Conservation (phyloP, 2,888 invertebrate genomes). For the Psococerastis gibbosa region DNA sequence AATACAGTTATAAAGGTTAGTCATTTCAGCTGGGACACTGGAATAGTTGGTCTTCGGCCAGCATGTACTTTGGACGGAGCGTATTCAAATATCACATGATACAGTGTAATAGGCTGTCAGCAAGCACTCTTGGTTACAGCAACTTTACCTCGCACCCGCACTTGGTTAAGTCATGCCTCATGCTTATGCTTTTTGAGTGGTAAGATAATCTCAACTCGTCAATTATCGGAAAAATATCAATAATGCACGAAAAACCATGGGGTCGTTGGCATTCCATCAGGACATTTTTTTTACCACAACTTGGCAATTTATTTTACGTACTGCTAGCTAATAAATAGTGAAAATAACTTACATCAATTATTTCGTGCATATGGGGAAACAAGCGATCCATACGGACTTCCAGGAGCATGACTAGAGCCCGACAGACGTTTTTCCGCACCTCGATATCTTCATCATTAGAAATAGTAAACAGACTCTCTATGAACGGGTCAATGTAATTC, state of each 20-base stretch:
- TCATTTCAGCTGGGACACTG: no score
- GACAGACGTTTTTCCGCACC: constrained; percentile 95
- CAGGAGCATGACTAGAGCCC: constrained; percentile 86
- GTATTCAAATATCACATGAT: no score
- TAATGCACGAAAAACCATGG: not conserved
- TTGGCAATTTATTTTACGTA: no score
- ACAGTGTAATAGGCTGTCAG: no score
- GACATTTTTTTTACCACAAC: no score
- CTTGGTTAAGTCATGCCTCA: no score
- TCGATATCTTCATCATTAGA: constrained; percentile 93
- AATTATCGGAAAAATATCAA: constrained; percentile 8
- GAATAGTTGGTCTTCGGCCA: no score
- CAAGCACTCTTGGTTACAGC: no score
- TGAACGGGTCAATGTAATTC: constrained; percentile 82
- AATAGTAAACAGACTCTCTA: constrained; percentile 84
- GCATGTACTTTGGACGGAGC: no score
- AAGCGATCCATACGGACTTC: constrained; percentile 91
- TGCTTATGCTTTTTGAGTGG: no score
- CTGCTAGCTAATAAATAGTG: constrained; percentile 1
- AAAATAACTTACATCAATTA: constrained; percentile 64
- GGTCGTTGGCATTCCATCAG: not conserved
- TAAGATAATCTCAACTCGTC: constrained; percentile 4
- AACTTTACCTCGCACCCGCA: no score
- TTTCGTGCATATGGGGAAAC: constrained; percentile 86
- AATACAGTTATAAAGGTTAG: no score